A percentile compares a stretch with the other conserved stretches of the same genome.
Conservation (phyloP, 2,113 vertebrate species). For the Phrynocephalus versicolor region DNA sequence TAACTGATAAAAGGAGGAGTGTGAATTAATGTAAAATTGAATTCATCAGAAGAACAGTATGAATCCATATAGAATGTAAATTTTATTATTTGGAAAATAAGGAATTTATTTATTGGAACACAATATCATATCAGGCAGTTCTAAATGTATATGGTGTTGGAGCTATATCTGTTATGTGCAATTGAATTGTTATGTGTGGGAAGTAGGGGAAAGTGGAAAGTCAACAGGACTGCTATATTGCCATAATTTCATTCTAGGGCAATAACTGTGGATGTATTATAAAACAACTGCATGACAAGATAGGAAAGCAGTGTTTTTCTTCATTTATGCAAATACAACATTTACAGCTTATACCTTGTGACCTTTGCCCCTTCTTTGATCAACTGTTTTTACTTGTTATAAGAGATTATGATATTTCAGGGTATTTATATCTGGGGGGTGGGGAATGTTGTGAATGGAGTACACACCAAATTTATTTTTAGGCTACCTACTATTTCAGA, state of each 20-base stretch:
- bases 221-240: background rate
- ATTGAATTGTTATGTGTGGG: background rate
- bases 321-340: constrained; percentile 1
- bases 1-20: background rate
- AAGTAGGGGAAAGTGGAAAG: background rate
- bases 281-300: background rate
- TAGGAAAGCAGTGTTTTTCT: background rate
- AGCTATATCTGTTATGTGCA: background rate
- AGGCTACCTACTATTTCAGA: background rate
- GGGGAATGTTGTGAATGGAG: background rate
- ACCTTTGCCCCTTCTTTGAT: accelerated
- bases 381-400: background rate
- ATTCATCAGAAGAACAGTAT: background rate
- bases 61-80: background rate
- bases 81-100: background rate
- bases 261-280: background rate
- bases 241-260: accelerated
- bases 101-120: background rate
- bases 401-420: constrained; percentile 21
- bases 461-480: constrained; percentile 11
- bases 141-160: background rate
- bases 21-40: background rate
- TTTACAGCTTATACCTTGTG: background rate
- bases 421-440: background rate
- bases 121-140: background rate